Base-by-base conservation (phyloP, 2,888 invertebrate species). In the Synanthedon andrenaeformis region DNA sequence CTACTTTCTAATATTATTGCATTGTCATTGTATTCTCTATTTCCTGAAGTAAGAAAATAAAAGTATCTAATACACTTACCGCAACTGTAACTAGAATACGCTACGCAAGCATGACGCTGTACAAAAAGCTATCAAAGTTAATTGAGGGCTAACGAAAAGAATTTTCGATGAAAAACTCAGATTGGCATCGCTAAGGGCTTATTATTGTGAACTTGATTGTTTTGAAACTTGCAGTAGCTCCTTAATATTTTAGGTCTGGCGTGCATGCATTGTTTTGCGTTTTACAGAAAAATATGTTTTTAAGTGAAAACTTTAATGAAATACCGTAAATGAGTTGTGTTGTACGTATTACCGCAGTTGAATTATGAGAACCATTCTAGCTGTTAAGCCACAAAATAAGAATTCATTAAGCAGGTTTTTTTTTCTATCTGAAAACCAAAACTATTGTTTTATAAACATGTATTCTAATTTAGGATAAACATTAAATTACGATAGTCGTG, bases 101-200 rank as follows among this genome's bases (percentile, higher is more conserved):
- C 63, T 53, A 4, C n/a, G 5, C 45, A 41, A 52, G 55, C 56
- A 51, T 56, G 41, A 54, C 79, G 76, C 67, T 63, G 76, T 79
- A 78, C 71, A 77, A 80, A 83, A 81, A 81, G 76, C 80, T 79
- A 83, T 81, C 79, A 79, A 69, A 78, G 74, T 77, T 84, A 83
- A 84, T 82, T 83, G 82, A 82, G 76, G 72, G 76, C 77, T 76
- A 76, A 77, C 74, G 72, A 79, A 82, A 81, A 79, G 79, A 80
- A 81, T 77, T 78, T 80, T 78, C 70, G 73, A 76, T 71, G 72
- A 74, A 76, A 66, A 65, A 65, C 72, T 60, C 65, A 52, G 54
- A 54, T 54, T 52, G 52, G 13, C 61, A 61, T 60, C 69, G 82
- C 83, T 82, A 83, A 80, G 77, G 69, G 69, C 55, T 76, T 72